Base-by-base conservation (phyloP, 2,797 vertebrate species). In the Eutrigla gurnardus region DNA sequence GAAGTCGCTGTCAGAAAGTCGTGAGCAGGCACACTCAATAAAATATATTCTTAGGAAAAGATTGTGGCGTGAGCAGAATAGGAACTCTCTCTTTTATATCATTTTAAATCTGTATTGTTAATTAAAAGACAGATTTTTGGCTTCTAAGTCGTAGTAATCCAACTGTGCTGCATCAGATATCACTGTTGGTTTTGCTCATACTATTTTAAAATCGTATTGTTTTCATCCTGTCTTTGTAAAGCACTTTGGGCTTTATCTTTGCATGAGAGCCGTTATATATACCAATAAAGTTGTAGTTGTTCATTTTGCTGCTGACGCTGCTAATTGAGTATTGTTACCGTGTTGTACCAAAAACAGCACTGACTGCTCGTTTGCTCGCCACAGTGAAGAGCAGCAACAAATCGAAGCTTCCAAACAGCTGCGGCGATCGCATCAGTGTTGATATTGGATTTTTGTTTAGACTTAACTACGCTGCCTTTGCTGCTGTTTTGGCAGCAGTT, bases 361-460 rank as follows among this genome's bases (percentile, higher is more conserved):
- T 17, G 40, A 36, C 12, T 7, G 32, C 3, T 15, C 2, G 7
- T 9, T 6, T 35, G 52, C 54, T 39, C 14, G 4, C 17, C 45
- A 32, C 33, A 32, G 17, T 18, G 4, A 47, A 18, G 40, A 35
- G 39, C 43, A 33, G 37, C 25, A 25, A 25, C 25, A 52, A 47
- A 40, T 43, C 15, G 10, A 50, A 15, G 53, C 59, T 14, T 42
- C 36, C 14, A 37, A 63, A 58, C 5, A 25, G 65, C 14, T 32
- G 12, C 5, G 4, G 6, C 47, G 12, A 68, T 2, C 42, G 12
- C 18, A 13, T 15, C 8, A 35, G 46, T 54, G 49, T 7, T 15
- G 63, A 36, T 54, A 60, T 42, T 54, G 55, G 40, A 8, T n/a
- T 65, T 71, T 46, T 11, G 54, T 49, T 78, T 49, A n/a, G 25